Evolutionary conservation across 2,113 vertebrate genomes (phyloP).

Genomic region (Phalacrocorax brasilianus): DNA sequence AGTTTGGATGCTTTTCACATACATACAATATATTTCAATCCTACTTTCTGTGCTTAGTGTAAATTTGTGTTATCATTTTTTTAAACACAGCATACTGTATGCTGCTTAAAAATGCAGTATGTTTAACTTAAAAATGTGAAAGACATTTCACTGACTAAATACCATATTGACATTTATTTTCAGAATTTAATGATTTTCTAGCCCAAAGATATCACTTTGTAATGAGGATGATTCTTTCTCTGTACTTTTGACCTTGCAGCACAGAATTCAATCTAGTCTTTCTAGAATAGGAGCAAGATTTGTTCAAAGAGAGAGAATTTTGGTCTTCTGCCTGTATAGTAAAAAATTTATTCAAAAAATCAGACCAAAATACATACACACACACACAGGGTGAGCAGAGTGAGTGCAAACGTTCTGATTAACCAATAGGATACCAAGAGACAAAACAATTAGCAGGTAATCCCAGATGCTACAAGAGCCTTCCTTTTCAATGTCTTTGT

Average conservation of each 20-base stretch:
- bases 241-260: neutral
- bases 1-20: neutral
- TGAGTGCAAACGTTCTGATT: neutral
- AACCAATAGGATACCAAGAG: neutral
- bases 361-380: rapidly evolving
- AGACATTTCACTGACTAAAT: neutral
- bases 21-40: neutral
- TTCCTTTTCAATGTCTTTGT: neutral
- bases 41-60: neutral
- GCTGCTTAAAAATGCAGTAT: neutral
- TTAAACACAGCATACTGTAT: neutral
- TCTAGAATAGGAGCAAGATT: neutral
- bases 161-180: neutral
- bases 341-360: neutral
- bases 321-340: neutral
- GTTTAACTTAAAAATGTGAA: neutral
- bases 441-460: neutral
- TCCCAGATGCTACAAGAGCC: neutral
- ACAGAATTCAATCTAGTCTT: neutral
- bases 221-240: neutral
- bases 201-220: neutral
- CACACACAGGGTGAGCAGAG: neutral
- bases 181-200: neutral
- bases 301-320: neutral
- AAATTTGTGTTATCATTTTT: neutral